Evolutionary conservation across 2,113 vertebrate genomes (phyloP).

Genomic region (Ibidorhyncha struthersii): DNA sequence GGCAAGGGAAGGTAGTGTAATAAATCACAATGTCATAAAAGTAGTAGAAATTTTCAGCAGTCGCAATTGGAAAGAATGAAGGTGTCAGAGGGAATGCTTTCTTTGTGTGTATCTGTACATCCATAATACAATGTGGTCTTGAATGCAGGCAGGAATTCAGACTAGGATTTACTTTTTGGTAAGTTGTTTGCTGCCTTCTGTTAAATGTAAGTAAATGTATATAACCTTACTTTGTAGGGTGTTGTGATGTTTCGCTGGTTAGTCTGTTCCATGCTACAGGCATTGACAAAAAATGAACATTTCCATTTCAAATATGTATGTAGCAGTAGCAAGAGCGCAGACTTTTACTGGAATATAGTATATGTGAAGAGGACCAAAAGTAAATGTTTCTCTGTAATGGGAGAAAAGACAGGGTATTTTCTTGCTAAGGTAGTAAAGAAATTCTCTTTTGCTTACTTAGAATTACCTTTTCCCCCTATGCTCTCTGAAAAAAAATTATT

Average conservation of each 20-base stretch:
- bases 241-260: neutral
- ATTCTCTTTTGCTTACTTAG: neutral
- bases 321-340: neutral
- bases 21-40: neutral
- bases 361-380: neutral
- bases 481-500: neutral
- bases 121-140: neutral
- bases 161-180: neutral
- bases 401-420: neutral
- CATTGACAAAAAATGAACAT: neutral
- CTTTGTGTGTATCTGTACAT: accelerated
- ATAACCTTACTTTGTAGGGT: neutral
- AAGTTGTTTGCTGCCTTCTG: neutral
- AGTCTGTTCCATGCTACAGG: neutral
- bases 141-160: neutral
- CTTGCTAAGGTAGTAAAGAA: neutral
- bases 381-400: neutral
- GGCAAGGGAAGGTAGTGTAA: neutral
- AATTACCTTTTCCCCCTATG: accelerated
- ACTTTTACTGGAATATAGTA: neutral
- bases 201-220: neutral
- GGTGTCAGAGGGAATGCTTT: neutral
- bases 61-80: neutral
- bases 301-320: neutral
- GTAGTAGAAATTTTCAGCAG: neutral